Evolutionary conservation across 2,797 vertebrate genomes (phyloP).

Genomic region (Tachyglossus aculeatus): DNA sequence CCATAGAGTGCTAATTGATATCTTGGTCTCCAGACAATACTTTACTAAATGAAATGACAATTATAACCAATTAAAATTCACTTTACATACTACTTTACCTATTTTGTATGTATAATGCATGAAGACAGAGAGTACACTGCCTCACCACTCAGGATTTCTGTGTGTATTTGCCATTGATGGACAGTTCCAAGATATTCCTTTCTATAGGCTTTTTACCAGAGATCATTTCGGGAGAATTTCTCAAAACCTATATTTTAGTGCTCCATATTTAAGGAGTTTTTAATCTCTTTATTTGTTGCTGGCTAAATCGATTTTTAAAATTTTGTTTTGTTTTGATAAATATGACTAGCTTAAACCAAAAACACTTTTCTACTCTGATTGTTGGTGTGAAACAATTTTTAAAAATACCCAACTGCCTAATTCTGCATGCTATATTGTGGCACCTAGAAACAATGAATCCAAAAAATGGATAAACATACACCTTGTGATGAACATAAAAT

Average conservation of each 20-base stretch:
- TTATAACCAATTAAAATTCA: constrained; percentile 89
- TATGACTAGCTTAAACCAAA: constrained; percentile 58
- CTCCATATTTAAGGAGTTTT: constrained; percentile 52
- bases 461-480: constrained; percentile 28
- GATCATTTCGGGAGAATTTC: constrained; percentile 65
- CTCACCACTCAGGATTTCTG: constrained; percentile 74
- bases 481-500: constrained; percentile 20
- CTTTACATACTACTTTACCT: constrained; percentile 84
- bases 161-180: constrained; percentile 76
- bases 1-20: constrained; percentile 86
- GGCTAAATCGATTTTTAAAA: too few relatives aligned
- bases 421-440: constrained; percentile 46
- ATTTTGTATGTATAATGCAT: constrained; percentile 86
- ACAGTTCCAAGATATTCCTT: constrained; percentile 75
- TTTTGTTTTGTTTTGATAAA: constrained; percentile 52
- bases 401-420: constrained; percentile 49
- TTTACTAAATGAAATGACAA: constrained; percentile 88
- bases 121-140: constrained; percentile 76
- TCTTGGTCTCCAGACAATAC: constrained; percentile 84
- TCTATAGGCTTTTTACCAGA: constrained; percentile 43
- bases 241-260: constrained; percentile 65
- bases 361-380: constrained; percentile 46
- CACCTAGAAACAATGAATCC: constrained; percentile 32
- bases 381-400: constrained; percentile 23
- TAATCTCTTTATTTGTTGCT: constrained; percentile 56